A percentile compares a stretch with the other conserved stretches of the same genome.
Conservation (phyloP, 2,113 vertebrate genomes). For the Calonectris borealis region DNA sequence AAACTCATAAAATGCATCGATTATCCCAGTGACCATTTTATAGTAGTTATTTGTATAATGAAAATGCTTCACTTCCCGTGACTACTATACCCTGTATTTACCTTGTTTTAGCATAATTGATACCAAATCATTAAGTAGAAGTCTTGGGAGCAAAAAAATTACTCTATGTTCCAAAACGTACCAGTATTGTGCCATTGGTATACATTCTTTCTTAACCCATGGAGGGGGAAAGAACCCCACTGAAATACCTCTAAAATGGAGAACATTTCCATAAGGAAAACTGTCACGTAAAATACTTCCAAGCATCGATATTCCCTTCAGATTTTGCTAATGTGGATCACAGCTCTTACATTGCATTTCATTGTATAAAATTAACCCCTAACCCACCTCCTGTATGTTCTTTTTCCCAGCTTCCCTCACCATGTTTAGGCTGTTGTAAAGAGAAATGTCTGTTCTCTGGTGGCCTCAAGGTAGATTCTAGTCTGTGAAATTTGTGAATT, state of each 20-base stretch:
- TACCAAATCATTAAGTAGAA: neutral
- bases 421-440: constrained; percentile 66
- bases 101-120: neutral
- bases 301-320: constrained; percentile 74
- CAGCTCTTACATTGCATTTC: neutral
- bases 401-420: constrained; percentile 73
- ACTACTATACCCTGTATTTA: neutral
- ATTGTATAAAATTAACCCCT: constrained; percentile 55
- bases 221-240: neutral
- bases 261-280: neutral
- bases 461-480: constrained; percentile 85
- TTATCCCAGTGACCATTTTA: neutral
- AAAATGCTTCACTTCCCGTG: neutral
- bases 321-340: constrained; percentile 74
- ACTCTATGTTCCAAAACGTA: neutral
- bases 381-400: constrained; percentile 88
- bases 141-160: neutral
- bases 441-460: constrained; percentile 76
- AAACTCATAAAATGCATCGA: neutral
- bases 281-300: neutral
- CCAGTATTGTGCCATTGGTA: neutral
- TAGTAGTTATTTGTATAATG: neutral
- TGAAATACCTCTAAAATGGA: neutral
- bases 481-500: constrained; percentile 93
- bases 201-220: neutral